Evolutionary conservation across 1,140 invertebrate species (phyloP), one percentile per base, ranked within the genome.

Genomic region (Manduca sexta): DNA sequence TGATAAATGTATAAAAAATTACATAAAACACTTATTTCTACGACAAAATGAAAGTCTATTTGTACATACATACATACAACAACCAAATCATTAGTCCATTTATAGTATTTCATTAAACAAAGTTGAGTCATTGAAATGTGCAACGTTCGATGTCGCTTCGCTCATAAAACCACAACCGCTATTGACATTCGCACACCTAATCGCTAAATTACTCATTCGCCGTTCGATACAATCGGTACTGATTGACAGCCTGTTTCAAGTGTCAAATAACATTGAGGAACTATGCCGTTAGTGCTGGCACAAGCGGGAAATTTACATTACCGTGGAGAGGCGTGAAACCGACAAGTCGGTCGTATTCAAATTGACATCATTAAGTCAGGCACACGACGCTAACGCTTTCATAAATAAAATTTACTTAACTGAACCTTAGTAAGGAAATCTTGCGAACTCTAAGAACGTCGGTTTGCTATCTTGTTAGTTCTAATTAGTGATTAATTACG

Each of bases 221-320:
- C 21, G 11, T 13, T 31, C 33, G 39, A 56, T 60, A 57, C 59
- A 61, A 62, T 55, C 47, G 49, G 12, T 40, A 17, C 39, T 64
- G 68, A 71, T 61, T 68, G 69, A 70, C 60, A 65, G 49, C 49
- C 56, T 54, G 56, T 64, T 73, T 64, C 57, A 48, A 49, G 40
- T 58, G 51, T 60, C 61, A 58, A 73, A 68, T 68, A 63, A 66
- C 54, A 66, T 47, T 45, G 56, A 58, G 60, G 70, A 73, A 71
- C 68, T 67, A 67, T 46, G 47, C 45, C 31, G 26, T 49, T 64
- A 51, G 45, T 38, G 55, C 41, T 58, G 55, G 40, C 57, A 52
- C 52, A 39, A 60, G 30, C 42, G 41, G 64, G 64, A 68, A 69
- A 73, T 69, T 65, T 64, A 47, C 66, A 65, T 68, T 64, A 62